Evolutionary conservation across 2,888 invertebrate species (phyloP).

Genomic region (Cheiracanthium punctorium): DNA sequence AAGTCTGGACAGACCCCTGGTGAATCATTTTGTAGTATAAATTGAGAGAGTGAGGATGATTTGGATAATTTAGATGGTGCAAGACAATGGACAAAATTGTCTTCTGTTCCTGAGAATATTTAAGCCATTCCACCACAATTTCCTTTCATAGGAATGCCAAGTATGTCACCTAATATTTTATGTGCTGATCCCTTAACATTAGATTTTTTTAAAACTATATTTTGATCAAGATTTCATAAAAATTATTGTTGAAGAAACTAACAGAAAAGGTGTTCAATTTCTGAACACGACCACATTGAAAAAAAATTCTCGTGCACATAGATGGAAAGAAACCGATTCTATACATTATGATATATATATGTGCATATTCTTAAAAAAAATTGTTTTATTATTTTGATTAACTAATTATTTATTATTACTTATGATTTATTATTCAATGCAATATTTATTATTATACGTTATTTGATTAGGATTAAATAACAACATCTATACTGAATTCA

Average conservation of each 20-base stretch:
- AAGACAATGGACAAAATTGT: no score
- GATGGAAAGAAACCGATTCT: not conserved
- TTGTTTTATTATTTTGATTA: not conserved
- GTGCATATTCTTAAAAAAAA: no score
- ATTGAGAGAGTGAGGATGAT: no score
- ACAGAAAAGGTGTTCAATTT: not conserved
- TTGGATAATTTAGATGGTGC: no score
- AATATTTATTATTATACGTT: no score
- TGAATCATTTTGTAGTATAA: no score
- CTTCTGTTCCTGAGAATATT: no score
- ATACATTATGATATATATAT: no score
- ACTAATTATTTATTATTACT: not conserved
- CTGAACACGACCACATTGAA: not conserved
- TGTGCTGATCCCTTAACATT: not conserved
- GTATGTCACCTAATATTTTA: not conserved
- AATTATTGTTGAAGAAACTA: no score
- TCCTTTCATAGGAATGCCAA: slow-evolving; percentile 4
- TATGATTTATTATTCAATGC: not conserved
- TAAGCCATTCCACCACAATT: not conserved
- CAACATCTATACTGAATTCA: not conserved
- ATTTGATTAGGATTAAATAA: not conserved
- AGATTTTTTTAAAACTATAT: slow-evolving; percentile 13
- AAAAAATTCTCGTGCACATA: no score
- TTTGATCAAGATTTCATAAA: not conserved
- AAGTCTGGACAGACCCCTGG: no score